phyloP scores from a whole-genome alignment of 2,888 invertebrate genomes.

The Mycalesis mineus region DNA sequence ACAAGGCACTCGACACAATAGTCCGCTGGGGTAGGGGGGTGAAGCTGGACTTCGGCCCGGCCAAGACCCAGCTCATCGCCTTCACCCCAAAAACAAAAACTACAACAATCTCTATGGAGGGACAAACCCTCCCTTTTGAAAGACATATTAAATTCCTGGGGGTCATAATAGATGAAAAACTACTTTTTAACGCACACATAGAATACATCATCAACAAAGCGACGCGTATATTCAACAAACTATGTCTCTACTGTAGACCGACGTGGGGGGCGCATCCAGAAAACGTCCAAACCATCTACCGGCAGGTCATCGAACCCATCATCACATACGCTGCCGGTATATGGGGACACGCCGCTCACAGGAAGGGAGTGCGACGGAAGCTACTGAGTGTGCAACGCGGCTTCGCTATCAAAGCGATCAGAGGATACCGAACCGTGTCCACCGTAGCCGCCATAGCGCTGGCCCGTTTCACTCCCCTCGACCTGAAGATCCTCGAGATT shows the following conservation, averaged over 20 bases:
- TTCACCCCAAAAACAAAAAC: neutral
- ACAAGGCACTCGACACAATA: neutral
- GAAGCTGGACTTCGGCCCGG: neutral
- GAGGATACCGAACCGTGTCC: conserved; percentile 22
- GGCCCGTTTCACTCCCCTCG: conserved; percentile 22
- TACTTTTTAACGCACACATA: neutral
- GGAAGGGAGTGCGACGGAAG: neutral
- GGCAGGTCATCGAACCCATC: conserved; percentile 28
- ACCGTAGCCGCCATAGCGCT: conserved; percentile 22
- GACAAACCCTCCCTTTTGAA: neutral
- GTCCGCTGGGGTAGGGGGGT: neutral
- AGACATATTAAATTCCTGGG: neutral
- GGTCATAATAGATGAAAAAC: neutral
- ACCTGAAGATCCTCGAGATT: neutral
- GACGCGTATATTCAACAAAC: conserved; percentile 4
- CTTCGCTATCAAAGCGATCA: conserved; percentile 25
- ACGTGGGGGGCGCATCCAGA: conserved; percentile 28
- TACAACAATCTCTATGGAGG: neutral
- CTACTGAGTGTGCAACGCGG: conserved; percentile 18
- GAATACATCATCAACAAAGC: neutral
- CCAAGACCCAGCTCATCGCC: neutral
- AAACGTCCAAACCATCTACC: conserved; percentile 21
- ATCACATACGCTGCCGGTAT: conserved; percentile 25
- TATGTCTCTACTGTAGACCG: conserved; percentile 13
- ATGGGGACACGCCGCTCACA: conserved; percentile 14